Percentiles rank a stretch among this genome's conserved stretches.
These are phyloP conservation scores for Neolamprologus ventralis DNA, from an alignment of 2,113 vertebrate genomes.

Conservation along the genomic window DNA sequence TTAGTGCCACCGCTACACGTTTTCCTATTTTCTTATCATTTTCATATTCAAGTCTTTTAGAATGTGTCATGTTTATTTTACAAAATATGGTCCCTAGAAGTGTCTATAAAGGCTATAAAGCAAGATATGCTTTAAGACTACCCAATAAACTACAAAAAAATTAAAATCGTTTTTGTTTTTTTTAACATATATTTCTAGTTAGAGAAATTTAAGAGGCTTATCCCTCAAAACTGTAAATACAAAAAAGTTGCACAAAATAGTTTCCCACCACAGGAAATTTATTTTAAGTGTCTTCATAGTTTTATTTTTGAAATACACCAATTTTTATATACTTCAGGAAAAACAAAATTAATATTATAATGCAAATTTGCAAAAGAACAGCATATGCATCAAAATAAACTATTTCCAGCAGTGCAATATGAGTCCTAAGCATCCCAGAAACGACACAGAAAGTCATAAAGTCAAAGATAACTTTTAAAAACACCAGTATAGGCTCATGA, in stretches of 20 bases:
- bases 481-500: too few relatives aligned
- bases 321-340: fast-evolving
- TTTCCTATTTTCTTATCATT: not conserved
- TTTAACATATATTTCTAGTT: not conserved
- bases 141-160: not conserved
- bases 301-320: too few relatives aligned
- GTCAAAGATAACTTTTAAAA: too few relatives aligned
- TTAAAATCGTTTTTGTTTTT: fast-evolving
- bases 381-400: too few relatives aligned
- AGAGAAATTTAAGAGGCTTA: not conserved
- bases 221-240: not conserved
- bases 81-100: not conserved
- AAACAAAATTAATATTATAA: fast-evolving
- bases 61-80: not conserved
- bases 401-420: too few relatives aligned
- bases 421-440: too few relatives aligned
- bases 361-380: fast-evolving
- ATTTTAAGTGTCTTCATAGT: too few relatives aligned
- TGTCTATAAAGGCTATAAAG: not conserved
- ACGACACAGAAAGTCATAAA: too few relatives aligned
- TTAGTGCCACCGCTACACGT: fast-evolving
- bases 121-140: not conserved
- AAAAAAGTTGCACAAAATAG: not conserved
- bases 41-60: not conserved
- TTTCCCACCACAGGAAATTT: not conserved